phyloP scores from a whole-genome alignment of 23 tunicate genomes.

The Styela clava region DNA sequence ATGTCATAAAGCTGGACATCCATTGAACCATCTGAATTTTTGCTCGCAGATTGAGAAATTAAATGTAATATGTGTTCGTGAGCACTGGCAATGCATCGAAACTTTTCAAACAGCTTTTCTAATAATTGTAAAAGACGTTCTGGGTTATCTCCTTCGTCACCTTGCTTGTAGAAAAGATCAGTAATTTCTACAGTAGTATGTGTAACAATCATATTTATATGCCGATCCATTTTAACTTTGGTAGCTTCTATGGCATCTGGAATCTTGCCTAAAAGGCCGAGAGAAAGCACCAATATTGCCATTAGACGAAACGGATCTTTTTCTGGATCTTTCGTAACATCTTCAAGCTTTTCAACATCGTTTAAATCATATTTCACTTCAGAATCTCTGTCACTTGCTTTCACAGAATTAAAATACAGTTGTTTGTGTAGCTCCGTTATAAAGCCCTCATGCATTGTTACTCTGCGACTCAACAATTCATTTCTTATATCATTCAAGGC shows the following conservation, averaged over 20 bases:
- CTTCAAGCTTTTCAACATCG: constrained; percentile 45
- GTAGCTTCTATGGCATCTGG: constrained; percentile 73
- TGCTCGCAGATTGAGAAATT: background rate
- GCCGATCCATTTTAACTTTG: constrained; percentile 78
- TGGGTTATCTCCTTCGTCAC: constrained; percentile 42
- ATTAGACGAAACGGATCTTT: constrained; percentile 67
- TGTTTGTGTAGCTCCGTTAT: constrained; percentile 81
- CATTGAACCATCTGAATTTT: background rate
- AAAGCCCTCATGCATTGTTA: constrained; percentile 67
- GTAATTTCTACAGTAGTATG: constrained; percentile 91
- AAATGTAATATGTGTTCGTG: constrained; percentile 53
- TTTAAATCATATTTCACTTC: background rate
- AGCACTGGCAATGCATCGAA: constrained; percentile 65
- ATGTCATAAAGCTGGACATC: constrained; percentile 58
- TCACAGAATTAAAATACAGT: constrained; percentile 63
- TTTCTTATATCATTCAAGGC: constrained; percentile 88
- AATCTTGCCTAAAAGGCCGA: constrained; percentile 44
- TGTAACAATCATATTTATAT: constrained; percentile 72
- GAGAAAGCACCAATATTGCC: constrained; percentile 68
- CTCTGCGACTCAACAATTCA: constrained; percentile 69
- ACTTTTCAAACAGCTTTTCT: constrained; percentile 67
- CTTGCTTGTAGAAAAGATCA: constrained; percentile 59
- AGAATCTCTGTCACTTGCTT: background rate
- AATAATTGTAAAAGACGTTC: constrained; percentile 73
- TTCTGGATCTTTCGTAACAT: constrained; percentile 51